Evolutionary conservation across 1,140 invertebrate genomes (phyloP), one percentile per base, ranked within the genome.

Genomic region (Drosophila chauvacae): DNA sequence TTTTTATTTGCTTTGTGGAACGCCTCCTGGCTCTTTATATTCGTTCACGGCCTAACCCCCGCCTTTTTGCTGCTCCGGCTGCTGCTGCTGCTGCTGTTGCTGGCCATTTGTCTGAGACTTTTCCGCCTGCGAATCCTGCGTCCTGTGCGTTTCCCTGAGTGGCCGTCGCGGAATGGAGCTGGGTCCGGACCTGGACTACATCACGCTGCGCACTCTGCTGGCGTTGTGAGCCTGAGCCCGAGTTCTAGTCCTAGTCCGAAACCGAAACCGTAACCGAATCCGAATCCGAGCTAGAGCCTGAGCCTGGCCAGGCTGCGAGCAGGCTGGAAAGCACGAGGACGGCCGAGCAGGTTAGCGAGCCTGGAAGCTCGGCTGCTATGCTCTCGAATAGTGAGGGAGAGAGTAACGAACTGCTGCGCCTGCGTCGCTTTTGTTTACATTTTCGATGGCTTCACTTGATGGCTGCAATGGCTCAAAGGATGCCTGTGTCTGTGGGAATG

Each of bases 351-450:
- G 30, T 42, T 62, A 14, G 28, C 60, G 26, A 37, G 65, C 53
- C 69, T 73, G 70, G 70, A 73, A 73, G 45, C 55, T 73, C 70
- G 68, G 69, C 51, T 48, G 16, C 39, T 65, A 16, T 13, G 57
- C 30, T 28, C 63, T 68, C 50, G 30, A 30, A 66, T 70, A 77
- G 76, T 77, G 66, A 60, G 75, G 55, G 71, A 75, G 56, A 70
- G 48, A 80, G 41, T 60, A 44, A 61, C 53, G 57, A 69, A 78
- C 55, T 85, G 81, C 64, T 87, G 84, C 84, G 84, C 84, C 65
- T 90, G 84, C 84, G 84, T 83, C 76, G 63, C 73, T 77, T 84
- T 88, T 88, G 84, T 88, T 88, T 88, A 88, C 84, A 88, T 88
- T 90, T 88, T 88, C 70, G 69, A 84, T 72, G 56, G 57, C 63